These are phyloP conservation scores for Bombus affinis DNA, from an alignment of 1,140 invertebrate genomes.

Conservation along the genomic window DNA sequence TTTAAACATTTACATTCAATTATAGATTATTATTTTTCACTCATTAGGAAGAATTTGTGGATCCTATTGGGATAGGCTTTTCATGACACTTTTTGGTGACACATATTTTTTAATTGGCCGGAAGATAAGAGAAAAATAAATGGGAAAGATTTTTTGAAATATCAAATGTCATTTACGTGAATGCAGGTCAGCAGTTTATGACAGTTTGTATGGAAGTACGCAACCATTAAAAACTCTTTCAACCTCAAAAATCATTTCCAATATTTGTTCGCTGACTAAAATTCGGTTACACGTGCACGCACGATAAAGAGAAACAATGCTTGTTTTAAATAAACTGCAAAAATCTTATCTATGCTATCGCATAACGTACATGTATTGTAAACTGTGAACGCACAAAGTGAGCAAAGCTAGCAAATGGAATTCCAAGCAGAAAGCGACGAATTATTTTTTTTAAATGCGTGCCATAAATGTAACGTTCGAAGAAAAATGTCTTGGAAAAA, in stretches of 20 bases:
- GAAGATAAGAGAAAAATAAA: slow-evolving; percentile 16
- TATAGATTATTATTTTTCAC: too few relatives aligned
- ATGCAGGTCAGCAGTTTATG: slow-evolving; percentile 34
- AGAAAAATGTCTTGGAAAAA: too few relatives aligned
- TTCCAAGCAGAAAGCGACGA: too few relatives aligned
- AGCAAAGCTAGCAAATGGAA: neutral
- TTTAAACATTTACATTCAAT: too few relatives aligned
- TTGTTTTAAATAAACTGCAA: neutral
- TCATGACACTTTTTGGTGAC: neutral
- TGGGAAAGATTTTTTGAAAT: slow-evolving; percentile 24
- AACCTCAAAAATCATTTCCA: slow-evolving; percentile 40
- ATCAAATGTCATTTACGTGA: slow-evolving; percentile 47
- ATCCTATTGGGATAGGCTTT: neutral
- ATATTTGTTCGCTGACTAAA: slow-evolving; percentile 22
- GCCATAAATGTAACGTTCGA: too few relatives aligned
- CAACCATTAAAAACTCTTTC: slow-evolving; percentile 52
- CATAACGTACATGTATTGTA: too few relatives aligned
- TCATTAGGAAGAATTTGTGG: too few relatives aligned
- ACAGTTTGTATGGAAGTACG: slow-evolving; percentile 34
- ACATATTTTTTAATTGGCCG: neutral
- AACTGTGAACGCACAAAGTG: neutral
- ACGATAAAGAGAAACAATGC: neutral
- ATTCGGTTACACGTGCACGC: neutral
- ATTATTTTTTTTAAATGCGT: too few relatives aligned
- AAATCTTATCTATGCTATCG: neutral